These are phyloP conservation scores for Odocoileus virginianus DNA, from an alignment of 2,113 vertebrate genomes.

Conservation along the genomic window DNA sequence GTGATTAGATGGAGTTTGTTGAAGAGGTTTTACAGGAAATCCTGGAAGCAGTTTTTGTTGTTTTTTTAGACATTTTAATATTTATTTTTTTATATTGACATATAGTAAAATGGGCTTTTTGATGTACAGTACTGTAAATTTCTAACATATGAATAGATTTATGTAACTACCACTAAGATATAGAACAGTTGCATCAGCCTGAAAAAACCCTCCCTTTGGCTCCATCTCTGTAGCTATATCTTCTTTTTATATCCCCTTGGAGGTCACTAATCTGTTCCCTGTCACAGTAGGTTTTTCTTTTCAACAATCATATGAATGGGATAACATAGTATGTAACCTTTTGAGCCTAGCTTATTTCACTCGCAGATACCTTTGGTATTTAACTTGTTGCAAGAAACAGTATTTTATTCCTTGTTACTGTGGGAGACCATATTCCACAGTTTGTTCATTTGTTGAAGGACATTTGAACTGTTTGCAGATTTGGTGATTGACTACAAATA, in stretches of 20 bases:
- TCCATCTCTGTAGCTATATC: background rate
- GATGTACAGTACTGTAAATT: background rate
- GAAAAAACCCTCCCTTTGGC: background rate
- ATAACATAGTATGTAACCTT: background rate
- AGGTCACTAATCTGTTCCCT: background rate
- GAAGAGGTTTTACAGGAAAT: background rate
- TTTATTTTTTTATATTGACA: background rate
- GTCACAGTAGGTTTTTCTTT: background rate
- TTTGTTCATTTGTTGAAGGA: background rate
- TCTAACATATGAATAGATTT: background rate
- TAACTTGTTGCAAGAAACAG: background rate
- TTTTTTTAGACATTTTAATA: background rate
- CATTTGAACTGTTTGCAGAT: background rate
- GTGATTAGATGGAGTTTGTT: background rate
- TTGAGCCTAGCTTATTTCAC: background rate
- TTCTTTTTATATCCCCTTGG: background rate
- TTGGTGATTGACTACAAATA: background rate
- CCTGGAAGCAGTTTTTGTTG: background rate
- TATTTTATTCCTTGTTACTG: background rate
- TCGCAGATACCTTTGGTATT: background rate
- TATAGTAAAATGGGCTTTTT: background rate
- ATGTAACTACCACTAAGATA: background rate
- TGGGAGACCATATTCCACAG: background rate
- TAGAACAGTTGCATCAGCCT: background rate
- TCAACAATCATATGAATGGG: background rate